These are phyloP conservation scores for Tyrannus savana DNA, from an alignment of 2,113 vertebrate species.

Conservation along the genomic window DNA sequence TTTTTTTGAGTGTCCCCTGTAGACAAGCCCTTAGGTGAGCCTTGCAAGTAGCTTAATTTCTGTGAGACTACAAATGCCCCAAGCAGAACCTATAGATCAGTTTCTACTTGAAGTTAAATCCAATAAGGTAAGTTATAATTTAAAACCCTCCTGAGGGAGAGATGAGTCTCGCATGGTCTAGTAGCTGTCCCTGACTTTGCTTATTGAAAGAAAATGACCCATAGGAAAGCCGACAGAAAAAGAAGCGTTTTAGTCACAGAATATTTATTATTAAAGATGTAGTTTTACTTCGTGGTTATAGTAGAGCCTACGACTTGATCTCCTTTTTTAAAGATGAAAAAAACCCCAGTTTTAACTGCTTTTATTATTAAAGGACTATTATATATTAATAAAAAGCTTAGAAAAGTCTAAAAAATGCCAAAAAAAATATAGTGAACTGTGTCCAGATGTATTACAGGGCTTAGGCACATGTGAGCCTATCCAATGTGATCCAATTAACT, in stretches of 20 bases:
- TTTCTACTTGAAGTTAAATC: slow-evolving; percentile 32
- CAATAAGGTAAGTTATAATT: slow-evolving; percentile 8
- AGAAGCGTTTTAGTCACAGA: neutral
- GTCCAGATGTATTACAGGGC: neutral
- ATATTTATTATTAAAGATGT: neutral
- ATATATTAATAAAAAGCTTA: neutral
- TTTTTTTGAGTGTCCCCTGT: neutral
- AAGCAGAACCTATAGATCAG: neutral
- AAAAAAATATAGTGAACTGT: neutral
- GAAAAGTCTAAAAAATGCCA: neutral
- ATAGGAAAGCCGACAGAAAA: neutral
- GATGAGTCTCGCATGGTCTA: neutral
- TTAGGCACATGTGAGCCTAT: neutral
- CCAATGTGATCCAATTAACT: neutral
- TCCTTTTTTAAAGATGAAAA: neutral
- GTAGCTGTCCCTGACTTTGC: slow-evolving; percentile 8
- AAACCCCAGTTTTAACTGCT: neutral
- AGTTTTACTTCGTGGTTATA: neutral
- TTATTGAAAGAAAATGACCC: slow-evolving; percentile 3
- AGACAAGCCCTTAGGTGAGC: neutral
- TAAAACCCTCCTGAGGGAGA: neutral
- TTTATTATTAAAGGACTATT: neutral
- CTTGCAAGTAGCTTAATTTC: neutral
- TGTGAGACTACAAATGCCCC: neutral
- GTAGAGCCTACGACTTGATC: neutral